These are phyloP conservation scores for Rhagonycha lutea DNA, from an alignment of 2,888 invertebrate species.

Conservation along the genomic window DNA sequence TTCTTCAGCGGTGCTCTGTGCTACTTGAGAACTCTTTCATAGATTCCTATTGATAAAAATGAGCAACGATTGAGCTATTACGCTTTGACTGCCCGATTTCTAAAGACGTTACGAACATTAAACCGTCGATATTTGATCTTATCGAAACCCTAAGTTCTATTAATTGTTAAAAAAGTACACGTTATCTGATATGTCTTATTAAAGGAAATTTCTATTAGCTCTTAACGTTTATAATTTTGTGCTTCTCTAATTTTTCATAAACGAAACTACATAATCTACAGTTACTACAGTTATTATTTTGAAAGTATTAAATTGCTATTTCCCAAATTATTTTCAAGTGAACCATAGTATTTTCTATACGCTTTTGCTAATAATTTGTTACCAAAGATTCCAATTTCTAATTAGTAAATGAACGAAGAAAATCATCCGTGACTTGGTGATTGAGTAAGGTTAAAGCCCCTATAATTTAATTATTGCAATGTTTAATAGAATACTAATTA, in stretches of 20 bases:
- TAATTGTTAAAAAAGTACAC: conserved; percentile 22
- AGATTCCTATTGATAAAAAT: conserved; percentile 19
- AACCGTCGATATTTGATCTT: conserved; percentile 31
- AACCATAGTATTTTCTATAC: background rate
- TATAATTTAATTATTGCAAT: background rate
- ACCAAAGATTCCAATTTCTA: background rate
- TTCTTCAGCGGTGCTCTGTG: conserved; percentile 14
- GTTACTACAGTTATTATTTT: background rate
- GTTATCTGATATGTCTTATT: conserved; percentile 30
- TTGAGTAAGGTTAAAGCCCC: background rate
- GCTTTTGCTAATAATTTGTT: background rate
- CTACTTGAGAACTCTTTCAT: conserved; percentile 30
- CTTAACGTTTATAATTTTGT: conserved; percentile 4
- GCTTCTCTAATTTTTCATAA: background rate
- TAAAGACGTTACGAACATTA: conserved; percentile 26
- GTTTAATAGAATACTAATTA: background rate
- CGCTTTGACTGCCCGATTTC: conserved; percentile 29
- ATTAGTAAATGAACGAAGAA: background rate
- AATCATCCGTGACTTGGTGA: background rate
- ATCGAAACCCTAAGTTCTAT: conserved; percentile 20
- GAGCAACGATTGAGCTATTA: conserved; percentile 22
- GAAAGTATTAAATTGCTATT: background rate
- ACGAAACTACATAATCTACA: background rate
- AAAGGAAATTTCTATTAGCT: conserved; percentile 24
- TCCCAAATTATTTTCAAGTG: background rate